Evolutionary conservation across 2,888 invertebrate species (phyloP).

Genomic region (Pseudanteris insignis): DNA sequence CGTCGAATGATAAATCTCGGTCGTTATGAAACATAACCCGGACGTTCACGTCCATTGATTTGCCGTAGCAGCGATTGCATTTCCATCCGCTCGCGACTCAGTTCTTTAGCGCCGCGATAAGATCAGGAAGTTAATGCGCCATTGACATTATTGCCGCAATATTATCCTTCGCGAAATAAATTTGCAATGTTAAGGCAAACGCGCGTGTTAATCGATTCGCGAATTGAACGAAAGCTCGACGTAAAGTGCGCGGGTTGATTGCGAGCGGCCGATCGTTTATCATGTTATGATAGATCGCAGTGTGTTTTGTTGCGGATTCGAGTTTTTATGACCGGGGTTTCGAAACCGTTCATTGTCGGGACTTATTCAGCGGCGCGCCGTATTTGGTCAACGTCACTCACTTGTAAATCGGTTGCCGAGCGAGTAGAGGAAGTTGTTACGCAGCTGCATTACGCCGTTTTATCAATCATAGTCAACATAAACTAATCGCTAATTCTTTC

Average conservation of each 20-base stretch:
- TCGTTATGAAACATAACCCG: conserved; percentile 43
- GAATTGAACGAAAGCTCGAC: conserved; percentile 1
- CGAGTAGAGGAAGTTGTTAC: too few species aligned
- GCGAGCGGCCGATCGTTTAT: conserved; percentile 8
- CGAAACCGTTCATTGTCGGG: not conserved
- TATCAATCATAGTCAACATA: too few species aligned
- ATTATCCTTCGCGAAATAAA: conserved; percentile 5
- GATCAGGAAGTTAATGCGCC: conserved; percentile 36
- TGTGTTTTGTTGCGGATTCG: not conserved
- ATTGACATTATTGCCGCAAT: conserved; percentile 17
- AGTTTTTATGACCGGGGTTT: not conserved
- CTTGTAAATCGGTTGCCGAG: too few species aligned
- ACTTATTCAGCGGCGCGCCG: conserved; percentile 6
- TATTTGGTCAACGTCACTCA: too few species aligned
- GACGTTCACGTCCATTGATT: conserved; percentile 42
- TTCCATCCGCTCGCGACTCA: conserved; percentile 19
- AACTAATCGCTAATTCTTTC: too few species aligned
- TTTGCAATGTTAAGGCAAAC: conserved; percentile 2
- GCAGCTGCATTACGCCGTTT: too few species aligned
- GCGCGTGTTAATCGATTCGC: conserved; percentile 6
- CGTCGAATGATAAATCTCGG: conserved; percentile 40
- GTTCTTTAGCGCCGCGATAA: conserved; percentile 36
- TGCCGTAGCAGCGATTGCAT: conserved; percentile 17
- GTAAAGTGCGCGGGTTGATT: conserved; percentile 3
- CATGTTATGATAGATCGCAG: conserved; percentile 9